A percentile compares a stretch with the other conserved stretches of the same genome.
These are phyloP conservation scores for Orchesella flavescens DNA, from an alignment of 2,888 invertebrate species.

Conservation along the genomic window DNA sequence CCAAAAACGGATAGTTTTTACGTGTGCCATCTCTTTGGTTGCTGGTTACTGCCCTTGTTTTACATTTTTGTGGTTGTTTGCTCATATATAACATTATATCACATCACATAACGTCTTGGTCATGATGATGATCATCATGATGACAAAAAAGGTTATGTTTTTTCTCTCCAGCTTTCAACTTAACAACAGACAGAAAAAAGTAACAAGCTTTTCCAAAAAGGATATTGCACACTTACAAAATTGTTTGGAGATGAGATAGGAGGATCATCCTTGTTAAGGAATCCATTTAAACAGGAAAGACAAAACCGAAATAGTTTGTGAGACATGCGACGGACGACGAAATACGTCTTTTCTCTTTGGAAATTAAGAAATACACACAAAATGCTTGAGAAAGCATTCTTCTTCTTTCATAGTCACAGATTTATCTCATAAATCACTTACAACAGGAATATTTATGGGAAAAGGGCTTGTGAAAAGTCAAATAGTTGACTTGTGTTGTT, in stretches of 20 bases:
- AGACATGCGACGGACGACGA: too few relatives aligned
- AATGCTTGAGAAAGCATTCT: background rate
- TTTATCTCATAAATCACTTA: conserved; percentile 59
- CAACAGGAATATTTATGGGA: conserved; percentile 57
- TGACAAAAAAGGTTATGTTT: background rate
- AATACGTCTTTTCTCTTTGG: too few relatives aligned
- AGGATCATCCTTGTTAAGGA: background rate
- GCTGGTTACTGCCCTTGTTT: background rate
- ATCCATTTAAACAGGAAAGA: background rate
- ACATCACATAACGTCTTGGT: background rate
- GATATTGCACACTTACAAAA: conserved; percentile 30
- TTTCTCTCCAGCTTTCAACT: background rate
- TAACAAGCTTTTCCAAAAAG: background rate
- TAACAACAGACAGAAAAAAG: background rate
- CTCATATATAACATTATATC: too few relatives aligned
- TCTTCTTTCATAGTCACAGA: conserved; percentile 22
- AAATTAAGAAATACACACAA: background rate
- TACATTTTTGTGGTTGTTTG: background rate
- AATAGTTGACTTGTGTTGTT: conserved; percentile 43
- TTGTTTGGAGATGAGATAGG: background rate
- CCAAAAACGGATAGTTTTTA: conserved; percentile 7
- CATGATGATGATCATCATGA: background rate
- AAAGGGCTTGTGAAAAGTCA: conserved; percentile 39
- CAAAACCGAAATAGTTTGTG: background rate
- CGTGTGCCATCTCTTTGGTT: background rate